These are phyloP conservation scores for Deilephila elpenor DNA, from an alignment of 2,888 invertebrate species.

Conservation along the genomic window DNA sequence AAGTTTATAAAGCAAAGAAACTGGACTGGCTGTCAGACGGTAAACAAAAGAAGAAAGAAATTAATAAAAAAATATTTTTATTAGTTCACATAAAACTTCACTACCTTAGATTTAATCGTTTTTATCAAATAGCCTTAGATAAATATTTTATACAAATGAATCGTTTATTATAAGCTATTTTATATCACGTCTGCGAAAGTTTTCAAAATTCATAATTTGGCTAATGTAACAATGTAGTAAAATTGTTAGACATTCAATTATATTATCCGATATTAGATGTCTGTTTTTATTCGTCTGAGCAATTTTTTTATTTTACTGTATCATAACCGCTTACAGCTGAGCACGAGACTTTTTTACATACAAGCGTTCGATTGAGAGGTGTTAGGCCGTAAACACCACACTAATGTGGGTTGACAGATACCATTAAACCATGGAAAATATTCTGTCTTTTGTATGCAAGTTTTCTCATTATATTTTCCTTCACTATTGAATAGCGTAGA, in stretches of 20 bases:
- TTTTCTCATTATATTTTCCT: no score
- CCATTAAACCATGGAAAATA: no score
- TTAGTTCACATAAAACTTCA: neutral
- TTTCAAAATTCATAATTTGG: neutral
- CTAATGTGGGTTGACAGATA: no score
- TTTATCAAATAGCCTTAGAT: neutral
- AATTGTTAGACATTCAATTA: neutral
- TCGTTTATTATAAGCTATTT: neutral
- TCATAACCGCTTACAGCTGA: no score
- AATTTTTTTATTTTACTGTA: no score
- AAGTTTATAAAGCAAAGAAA: no score
- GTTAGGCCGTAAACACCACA: no score
- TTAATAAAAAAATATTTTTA: neutral
- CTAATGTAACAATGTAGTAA: neutral
- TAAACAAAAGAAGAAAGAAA: conserved; percentile 5
- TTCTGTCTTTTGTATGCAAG: no score
- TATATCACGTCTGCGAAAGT: neutral
- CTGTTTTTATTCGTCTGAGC: no score
- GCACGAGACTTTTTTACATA: no score
- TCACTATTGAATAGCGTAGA: no score
- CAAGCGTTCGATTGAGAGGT: no score
- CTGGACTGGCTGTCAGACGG: neutral
- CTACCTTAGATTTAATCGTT: neutral
- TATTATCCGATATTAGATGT: neutral
- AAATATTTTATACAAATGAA: conserved; percentile 5